Base-by-base conservation (phyloP, 2,797 vertebrate genomes). In the Hyperoplus lanceolatus region DNA sequence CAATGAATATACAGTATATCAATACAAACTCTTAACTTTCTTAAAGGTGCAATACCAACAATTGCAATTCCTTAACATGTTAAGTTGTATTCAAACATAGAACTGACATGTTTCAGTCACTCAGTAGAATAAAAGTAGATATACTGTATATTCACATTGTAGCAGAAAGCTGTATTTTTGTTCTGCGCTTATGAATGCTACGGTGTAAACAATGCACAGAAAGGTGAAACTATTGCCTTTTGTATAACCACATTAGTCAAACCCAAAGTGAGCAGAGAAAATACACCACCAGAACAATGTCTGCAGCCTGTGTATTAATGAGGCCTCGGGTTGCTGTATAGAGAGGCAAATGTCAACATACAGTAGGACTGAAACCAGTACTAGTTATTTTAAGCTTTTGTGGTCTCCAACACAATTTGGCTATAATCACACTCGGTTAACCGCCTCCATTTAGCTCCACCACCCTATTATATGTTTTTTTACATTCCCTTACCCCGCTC, bases 401-500 rank as follows among this genome's bases (percentile, higher is more conserved):
- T 10, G 42, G n/a, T 62, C 64, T 70, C 41, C 14, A 45, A 53
- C 69, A 46, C 71, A 70, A 70, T 87, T 88, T 57, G 42, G 12
- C 18, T 45, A 38, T 66, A 80, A 80, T 55, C 61, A 76, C 64
- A 73, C 49, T 65, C 67, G 58, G 51, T 66, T 77, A 80, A 83
- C 80, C 21, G 74, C 70, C 68, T 77, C 58, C 42, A 64, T 87
- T 92, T 89, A 86, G 88, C 85, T 86, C 73, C 74, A 72, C 42
- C 58, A 45, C 16, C 70, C 48, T 77, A 79, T 85, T 70, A 82
- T 39, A 6, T 49, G 3, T 71, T 68, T 75, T 21, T 59, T 82
- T 63, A 48, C 53, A 36, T 29, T 8, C 56, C 51, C 59, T n/a
- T 57, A 73, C 56, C 56, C 71, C 73, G 74, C 84, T 56, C 74